phyloP scores from a whole-genome alignment of 1,140 invertebrate species.

The Hylaeus volcanicus region DNA sequence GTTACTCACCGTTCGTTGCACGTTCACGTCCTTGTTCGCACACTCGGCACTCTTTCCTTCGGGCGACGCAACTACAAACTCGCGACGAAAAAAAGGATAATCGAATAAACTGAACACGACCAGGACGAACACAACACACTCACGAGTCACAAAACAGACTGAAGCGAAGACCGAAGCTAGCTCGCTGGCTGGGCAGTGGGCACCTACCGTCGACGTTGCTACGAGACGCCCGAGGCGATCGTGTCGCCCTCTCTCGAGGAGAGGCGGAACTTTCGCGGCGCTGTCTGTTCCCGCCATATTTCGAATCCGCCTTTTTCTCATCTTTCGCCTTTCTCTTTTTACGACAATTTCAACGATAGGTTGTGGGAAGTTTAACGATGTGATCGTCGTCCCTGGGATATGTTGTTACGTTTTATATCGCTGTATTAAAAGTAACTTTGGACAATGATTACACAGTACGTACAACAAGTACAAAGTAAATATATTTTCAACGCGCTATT shows the following conservation, averaged over 20 bases:
- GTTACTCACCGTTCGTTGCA: slow-evolving; percentile 34
- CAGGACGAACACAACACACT: slow-evolving; percentile 54
- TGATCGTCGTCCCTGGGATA: too few relatives aligned
- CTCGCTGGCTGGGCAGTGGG: slow-evolving; percentile 24
- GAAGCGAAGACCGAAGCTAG: slow-evolving; percentile 11
- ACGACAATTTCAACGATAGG: too few relatives aligned
- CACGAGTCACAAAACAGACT: slow-evolving; percentile 61
- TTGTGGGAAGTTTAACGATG: too few relatives aligned
- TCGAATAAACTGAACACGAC: slow-evolving; percentile 33
- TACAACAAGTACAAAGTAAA: background rate
- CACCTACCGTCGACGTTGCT: slow-evolving; percentile 28
- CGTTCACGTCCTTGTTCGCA: background rate
- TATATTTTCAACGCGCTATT: background rate
- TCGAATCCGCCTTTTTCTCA: background rate
- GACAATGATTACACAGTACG: too few relatives aligned
- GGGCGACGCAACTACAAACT: background rate
- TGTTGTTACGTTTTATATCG: too few relatives aligned
- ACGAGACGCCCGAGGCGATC: slow-evolving; percentile 16
- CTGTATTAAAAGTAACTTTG: too few relatives aligned
- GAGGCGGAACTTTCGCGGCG: background rate
- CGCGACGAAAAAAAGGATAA: slow-evolving; percentile 22
- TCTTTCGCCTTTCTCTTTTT: background rate
- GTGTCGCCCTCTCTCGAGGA: slow-evolving; percentile 20
- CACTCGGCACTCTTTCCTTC: background rate
- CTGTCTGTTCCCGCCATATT: background rate